Evolutionary conservation across 2,888 invertebrate genomes (phyloP), one percentile per base, ranked within the genome.

Genomic region (Leucania comma): DNA sequence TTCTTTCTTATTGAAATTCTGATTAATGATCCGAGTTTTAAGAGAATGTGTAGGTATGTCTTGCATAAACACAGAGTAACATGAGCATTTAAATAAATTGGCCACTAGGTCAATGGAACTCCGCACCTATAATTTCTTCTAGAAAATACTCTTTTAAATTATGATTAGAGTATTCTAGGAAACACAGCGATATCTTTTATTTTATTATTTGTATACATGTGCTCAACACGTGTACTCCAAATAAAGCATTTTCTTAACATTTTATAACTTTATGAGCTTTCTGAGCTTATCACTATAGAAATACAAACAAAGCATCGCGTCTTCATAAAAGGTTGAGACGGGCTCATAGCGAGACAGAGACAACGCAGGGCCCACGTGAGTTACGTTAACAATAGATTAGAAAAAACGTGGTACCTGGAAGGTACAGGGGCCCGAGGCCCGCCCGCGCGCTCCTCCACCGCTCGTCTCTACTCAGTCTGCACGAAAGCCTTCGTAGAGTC

Each of bases 371-470:
- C 91, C 93, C 95, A 95, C 95, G 94, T 95, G 95, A 93, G 92
- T 88, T 88, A 91, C 85, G 92, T 92, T 93, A 94, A 95, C 95
- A 95, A 95, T 94, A 94, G 95, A 90, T 90, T 90, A 91, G 86
- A 94, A 94, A 72, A 94, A 93, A 86, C 87, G 82, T 88, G 89
- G 87, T 95, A 95, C 95, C 96, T 95, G 95, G 91, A 92, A 93
- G 93, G 94, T 92, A 91, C 79, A 85, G 85, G 77, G 87, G 89
- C 88, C 83, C 87, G 89, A n/a, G 83, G 86, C 87, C 88, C 91
- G 90, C 93, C 92, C 92, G 91, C 93, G 89, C 93, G 69, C 85
- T 71, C 83, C 85, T 77, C 82, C 75, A 67, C 82, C 83, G 77
- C 80, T 78, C 87, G 89, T 88, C 89, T 89, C 86, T 76, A 81